Conservation (phyloP, 2,888 invertebrate genomes). For the Ametastegia equiseti region DNA sequence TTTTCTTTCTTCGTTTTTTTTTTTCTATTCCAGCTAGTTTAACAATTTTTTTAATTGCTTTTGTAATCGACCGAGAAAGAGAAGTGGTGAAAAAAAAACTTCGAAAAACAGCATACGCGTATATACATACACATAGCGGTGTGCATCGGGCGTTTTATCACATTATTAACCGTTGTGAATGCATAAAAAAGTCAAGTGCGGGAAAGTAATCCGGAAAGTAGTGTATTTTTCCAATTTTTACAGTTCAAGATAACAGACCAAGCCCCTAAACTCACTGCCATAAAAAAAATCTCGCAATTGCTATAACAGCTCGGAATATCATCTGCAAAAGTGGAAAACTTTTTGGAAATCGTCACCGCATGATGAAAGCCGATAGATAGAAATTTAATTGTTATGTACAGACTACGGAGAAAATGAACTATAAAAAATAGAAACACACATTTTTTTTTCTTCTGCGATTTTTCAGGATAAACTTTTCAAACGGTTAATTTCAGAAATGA, state of each 20-base stretch:
- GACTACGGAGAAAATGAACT: too few species aligned
- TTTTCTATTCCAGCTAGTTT: background rate
- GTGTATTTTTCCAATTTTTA: background rate
- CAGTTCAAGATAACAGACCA: background rate
- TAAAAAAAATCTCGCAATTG: too few species aligned
- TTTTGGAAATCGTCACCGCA: too few species aligned
- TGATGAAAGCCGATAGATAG: too few species aligned
- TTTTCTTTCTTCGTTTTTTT: background rate
- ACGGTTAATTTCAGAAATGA: background rate
- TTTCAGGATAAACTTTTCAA: background rate
- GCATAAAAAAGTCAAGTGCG: background rate
- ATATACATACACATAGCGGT: background rate
- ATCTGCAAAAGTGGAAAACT: too few species aligned
- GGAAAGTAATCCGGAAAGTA: background rate
- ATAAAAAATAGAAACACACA: too few species aligned
- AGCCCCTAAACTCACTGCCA: too few species aligned
- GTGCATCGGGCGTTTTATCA: background rate
- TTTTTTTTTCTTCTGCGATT: background rate
- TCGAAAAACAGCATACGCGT: background rate
- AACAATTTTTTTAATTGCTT: conserved; percentile 15
- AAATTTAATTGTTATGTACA: too few species aligned
- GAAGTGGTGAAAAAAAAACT: background rate
- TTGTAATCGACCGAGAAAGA: background rate
- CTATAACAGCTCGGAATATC: too few species aligned
- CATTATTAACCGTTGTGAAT: background rate